Conservation (phyloP, 2,797 vertebrate genomes). For the Tolypeutes matacus region DNA sequence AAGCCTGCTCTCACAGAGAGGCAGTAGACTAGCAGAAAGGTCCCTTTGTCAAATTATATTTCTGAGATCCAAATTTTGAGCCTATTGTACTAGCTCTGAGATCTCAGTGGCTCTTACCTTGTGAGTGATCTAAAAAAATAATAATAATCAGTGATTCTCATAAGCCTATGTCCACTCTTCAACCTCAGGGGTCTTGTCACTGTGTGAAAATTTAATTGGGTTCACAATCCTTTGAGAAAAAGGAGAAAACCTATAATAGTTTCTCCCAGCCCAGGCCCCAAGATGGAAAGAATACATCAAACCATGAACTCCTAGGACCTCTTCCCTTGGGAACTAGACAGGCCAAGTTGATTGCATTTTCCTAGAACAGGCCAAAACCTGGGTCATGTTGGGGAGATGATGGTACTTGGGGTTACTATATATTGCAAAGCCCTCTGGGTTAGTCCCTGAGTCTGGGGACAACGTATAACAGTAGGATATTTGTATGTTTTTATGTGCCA, state of each 20-base stretch:
- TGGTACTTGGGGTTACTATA: not conserved
- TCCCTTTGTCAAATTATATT: not conserved
- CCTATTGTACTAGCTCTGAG: not conserved
- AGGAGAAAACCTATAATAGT: not conserved
- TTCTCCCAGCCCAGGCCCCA: not conserved
- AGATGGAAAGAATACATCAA: not conserved
- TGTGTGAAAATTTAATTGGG: slow-evolving; percentile 24
- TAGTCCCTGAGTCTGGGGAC: not conserved
- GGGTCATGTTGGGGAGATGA: not conserved
- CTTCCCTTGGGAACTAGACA: not conserved
- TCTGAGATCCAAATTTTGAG: not conserved
- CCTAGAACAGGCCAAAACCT: not conserved
- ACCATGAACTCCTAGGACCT: not conserved
- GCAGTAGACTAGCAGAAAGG: not conserved
- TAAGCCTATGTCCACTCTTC: not conserved
- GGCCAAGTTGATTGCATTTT: not conserved
- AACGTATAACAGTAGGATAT: not conserved
- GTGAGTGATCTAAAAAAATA: not conserved
- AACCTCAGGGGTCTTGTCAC: not conserved
- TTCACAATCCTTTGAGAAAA: slow-evolving; percentile 26
- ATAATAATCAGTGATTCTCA: not conserved
- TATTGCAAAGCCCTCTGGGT: not conserved
- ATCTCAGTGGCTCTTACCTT: not conserved
- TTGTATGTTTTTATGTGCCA: not conserved
- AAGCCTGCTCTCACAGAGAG: not conserved